phyloP scores from a whole-genome alignment of 2,113 vertebrate genomes.

The Hoplias malabaricus region DNA sequence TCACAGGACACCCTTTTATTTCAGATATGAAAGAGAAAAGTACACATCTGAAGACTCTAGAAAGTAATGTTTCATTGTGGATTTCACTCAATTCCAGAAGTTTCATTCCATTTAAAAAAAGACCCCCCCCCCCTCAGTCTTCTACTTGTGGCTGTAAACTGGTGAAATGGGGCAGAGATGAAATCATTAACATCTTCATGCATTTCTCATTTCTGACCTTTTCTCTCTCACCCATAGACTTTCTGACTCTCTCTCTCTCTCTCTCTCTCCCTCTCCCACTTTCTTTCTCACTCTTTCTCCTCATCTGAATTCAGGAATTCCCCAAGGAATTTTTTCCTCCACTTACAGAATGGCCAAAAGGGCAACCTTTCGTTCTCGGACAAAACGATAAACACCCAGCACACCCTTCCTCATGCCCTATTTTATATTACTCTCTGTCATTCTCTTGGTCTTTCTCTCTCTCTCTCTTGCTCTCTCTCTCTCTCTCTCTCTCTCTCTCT shows the following conservation, averaged over 20 bases:
- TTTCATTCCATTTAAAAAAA: too few species aligned
- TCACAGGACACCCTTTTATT: too few species aligned
- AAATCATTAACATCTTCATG: background rate
- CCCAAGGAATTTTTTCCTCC: constrained; percentile 36
- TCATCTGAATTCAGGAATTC: constrained; percentile 36
- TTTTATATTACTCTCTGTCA: constrained; percentile 27
- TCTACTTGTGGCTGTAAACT: background rate
- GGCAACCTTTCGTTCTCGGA: constrained; percentile 60
- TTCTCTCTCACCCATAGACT: background rate
- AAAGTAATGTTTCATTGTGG: too few species aligned
- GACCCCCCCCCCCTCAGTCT: too few species aligned
- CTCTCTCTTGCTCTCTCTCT: constrained; percentile 25
- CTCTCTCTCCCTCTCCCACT: constrained; percentile 10
- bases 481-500: constrained; percentile 40
- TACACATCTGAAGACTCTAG: too few species aligned
- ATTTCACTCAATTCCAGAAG: too few species aligned
- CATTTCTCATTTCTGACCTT: background rate
- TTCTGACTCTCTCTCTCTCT: background rate
- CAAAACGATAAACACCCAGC: constrained; percentile 47
- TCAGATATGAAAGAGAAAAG: too few species aligned
- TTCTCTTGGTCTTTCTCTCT: constrained; percentile 48
- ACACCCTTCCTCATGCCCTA: constrained; percentile 25
- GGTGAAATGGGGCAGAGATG: background rate
- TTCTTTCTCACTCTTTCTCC: background rate
- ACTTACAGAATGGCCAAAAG: constrained; percentile 27